Percentiles rank a stretch among this genome's conserved stretches.
Evolutionary conservation across 2,113 vertebrate species (phyloP).

Genomic region (Cottus gobio): DNA sequence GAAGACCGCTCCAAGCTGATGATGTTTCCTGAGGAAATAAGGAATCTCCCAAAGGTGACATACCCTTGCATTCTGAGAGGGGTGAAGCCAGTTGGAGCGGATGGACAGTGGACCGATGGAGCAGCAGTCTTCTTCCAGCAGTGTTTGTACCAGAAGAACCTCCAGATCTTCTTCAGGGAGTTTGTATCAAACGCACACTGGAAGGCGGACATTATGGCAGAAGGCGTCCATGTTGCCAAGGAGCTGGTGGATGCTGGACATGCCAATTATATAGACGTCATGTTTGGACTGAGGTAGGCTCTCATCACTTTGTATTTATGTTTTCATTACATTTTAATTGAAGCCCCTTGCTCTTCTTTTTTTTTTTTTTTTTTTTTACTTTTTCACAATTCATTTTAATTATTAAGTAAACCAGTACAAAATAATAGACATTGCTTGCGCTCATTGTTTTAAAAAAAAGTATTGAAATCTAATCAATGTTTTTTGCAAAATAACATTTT

Average conservation of each 20-base stretch:
- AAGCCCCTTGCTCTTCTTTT: too few relatives aligned
- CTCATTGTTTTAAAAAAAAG: not conserved
- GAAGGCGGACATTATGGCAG: conserved; percentile 76
- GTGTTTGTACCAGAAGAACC: conserved; percentile 77
- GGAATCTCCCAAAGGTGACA: conserved; percentile 80
- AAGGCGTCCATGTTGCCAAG: conserved; percentile 70
- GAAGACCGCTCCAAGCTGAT: conserved; percentile 79
- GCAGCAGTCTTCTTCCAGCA: conserved; percentile 81
- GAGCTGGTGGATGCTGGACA: conserved; percentile 77
- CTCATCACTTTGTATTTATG: not conserved
- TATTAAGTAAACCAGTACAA: not conserved
- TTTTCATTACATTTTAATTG: not conserved
- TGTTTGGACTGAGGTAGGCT: conserved; percentile 66
- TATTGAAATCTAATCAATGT: not conserved
- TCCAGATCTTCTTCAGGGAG: conserved; percentile 85
- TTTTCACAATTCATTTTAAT: not conserved
- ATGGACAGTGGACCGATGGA: conserved; percentile 84
- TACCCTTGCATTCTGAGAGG: conserved; percentile 84
- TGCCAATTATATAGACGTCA: conserved; percentile 66
- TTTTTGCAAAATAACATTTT: not conserved
- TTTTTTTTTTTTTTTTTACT: not conserved
- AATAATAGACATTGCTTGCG: too few relatives aligned
- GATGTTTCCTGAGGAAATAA: conserved; percentile 79
- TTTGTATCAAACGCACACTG: conserved; percentile 65
- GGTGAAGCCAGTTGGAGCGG: conserved; percentile 72